Evolutionary conservation across 2,888 invertebrate genomes (phyloP).

Genomic region (Dryobotodes eremita): DNA sequence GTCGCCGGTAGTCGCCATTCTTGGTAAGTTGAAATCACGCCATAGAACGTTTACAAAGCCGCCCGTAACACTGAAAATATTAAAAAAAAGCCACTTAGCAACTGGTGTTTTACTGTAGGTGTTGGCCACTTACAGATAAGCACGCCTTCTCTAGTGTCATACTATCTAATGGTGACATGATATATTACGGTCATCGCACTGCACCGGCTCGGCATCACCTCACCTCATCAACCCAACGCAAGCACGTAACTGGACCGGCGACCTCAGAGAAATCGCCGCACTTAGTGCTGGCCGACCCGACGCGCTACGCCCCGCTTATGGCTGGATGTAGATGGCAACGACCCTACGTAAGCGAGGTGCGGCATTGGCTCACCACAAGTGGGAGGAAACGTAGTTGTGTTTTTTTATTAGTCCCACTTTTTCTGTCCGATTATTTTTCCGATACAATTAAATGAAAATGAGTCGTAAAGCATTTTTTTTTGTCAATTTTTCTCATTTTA

Average conservation of each 20-base stretch:
- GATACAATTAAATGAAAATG: no score
- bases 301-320: no score
- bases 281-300: no score
- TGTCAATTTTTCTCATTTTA: no score
- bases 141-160: not conserved
- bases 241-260: not conserved
- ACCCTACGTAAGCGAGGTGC: no score
- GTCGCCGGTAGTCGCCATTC: not conserved
- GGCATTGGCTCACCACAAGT: no score
- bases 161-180: not conserved
- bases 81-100: not conserved
- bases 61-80: conserved; percentile 42
- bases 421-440: no score
- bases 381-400: no score
- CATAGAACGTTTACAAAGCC: conserved; percentile 16
- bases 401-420: no score
- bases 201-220: not conserved
- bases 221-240: not conserved
- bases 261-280: no score
- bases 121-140: not conserved
- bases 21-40: conserved; percentile 11
- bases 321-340: no score
- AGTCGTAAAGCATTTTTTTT: no score
- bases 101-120: not conserved
- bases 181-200: not conserved